Evolutionary conservation across 2,113 vertebrate species (phyloP).

Genomic region (Pantherophis guttatus): DNA sequence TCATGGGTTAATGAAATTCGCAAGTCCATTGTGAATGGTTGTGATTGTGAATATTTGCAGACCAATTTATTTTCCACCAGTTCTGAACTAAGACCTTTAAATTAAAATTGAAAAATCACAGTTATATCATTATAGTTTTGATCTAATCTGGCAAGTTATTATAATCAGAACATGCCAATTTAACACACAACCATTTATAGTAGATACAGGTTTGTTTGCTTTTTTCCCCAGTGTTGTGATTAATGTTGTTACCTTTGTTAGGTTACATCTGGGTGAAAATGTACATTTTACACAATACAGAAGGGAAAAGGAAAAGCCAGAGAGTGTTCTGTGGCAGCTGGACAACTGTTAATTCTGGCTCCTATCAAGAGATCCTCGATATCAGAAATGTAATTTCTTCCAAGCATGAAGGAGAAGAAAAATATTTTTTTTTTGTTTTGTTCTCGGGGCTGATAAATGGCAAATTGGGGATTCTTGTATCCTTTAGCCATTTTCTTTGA

Average conservation of each 20-base stretch:
- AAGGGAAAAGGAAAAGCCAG: neutral
- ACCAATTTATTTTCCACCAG: neutral
- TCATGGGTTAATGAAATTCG: neutral
- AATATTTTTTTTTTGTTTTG: neutral
- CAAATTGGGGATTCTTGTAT: neutral
- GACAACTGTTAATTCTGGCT: neutral
- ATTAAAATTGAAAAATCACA: neutral
- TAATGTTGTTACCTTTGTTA: neutral
- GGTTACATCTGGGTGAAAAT: neutral
- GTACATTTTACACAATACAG: neutral
- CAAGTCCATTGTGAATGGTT: neutral
- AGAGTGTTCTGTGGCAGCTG: neutral
- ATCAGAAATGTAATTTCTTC: neutral
- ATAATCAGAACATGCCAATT: neutral
- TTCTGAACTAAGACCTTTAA: neutral
- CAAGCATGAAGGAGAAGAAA: neutral
- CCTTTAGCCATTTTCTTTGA: neutral
- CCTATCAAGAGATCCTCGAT: neutral
- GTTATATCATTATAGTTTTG: neutral
- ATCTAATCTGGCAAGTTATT: neutral
- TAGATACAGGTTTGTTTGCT: neutral
- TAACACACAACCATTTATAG: neutral
- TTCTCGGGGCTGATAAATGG: neutral
- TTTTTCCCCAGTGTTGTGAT: neutral
- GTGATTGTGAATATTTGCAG: neutral